phyloP scores from a whole-genome alignment of 2,113 vertebrate species.

The Procavia capensis region DNA sequence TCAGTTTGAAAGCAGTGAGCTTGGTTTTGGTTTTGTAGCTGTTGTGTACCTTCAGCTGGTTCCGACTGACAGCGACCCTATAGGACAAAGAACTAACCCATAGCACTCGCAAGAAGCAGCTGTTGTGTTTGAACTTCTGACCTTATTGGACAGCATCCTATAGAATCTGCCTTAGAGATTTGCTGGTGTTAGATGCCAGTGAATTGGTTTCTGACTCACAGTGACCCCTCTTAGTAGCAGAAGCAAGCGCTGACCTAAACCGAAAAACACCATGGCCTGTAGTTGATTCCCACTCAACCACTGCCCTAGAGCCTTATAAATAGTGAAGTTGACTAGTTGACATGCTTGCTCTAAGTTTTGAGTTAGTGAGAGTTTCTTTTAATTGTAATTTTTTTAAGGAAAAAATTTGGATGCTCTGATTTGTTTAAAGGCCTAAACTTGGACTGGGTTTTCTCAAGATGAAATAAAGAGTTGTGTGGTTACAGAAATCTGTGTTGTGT shows the following conservation, averaged over 20 bases:
- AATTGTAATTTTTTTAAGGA: not conserved
- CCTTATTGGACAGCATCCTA: not conserved
- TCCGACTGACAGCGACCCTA: no score
- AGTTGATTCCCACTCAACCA: no score
- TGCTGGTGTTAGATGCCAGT: no score
- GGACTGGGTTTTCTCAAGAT: conserved; percentile 19
- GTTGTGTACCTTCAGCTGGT: no score
- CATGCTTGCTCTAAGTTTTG: not conserved
- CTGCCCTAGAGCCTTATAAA: not conserved
- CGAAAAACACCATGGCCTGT: no score
- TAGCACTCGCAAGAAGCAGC: not conserved
- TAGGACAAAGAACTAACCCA: no score
- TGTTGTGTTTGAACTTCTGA: not conserved
- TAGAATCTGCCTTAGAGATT: not conserved
- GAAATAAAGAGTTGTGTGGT: not conserved
- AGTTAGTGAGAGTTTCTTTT: not conserved
- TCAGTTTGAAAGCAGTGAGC: no score
- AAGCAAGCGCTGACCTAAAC: no score
- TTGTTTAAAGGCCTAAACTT: conserved; percentile 1
- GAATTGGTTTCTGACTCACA: no score
- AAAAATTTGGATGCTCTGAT: not conserved
- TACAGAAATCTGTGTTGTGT: not conserved
- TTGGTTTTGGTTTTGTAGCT: no score
- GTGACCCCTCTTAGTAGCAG: no score
- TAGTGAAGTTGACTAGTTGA: not conserved